Base-by-base conservation (phyloP, 2,797 vertebrate species). In the Meriones psammophilus region DNA sequence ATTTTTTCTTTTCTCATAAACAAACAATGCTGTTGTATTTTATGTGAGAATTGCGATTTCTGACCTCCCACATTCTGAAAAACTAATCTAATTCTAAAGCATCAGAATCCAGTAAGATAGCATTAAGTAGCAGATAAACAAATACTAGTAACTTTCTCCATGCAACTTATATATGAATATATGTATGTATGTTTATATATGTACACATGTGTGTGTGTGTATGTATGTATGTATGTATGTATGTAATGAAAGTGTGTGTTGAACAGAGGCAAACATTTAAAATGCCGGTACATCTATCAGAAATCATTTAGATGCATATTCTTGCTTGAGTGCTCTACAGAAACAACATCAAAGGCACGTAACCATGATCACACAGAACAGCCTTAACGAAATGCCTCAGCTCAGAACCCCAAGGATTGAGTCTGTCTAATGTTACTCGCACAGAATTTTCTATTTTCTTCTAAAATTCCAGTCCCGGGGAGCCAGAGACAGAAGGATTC, bases 81-180 rank as follows among this genome's bases (percentile, higher is more conserved):
- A 93, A 79, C 58, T 74, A 88, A 33, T 94, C 24, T 81, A 77
- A 58, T 76, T 56, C 68, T 0, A 93, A 88, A 85, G 8, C 33
- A 94, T 83, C 84, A 50, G 1, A 85, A 12, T 73, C 84, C 28
- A 92, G 73, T 39, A 60, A 89, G 22, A 7, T 91, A 96, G 54
- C 26, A 91, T 79, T 96, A 92, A 87, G 66, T 0, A 71, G 86
- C 26, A 86, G 68, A 69, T 78, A 13, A 22, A 92, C 89, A 8
- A 74, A 83, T 17, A 50, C 10, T 13, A 85, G 17, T 5, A 90
- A 36, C 1, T 30, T 80, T 92, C 87, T 79, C 42, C 13, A 95
- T 69, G 87, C 13, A 89, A 14, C 80, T 62, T n/a, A 85, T 39
- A 68, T n/a, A 33, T 60, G 33, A 15, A 2, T 18, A 28, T 36